These are phyloP conservation scores for Anser cygnoides DNA, from an alignment of 2,113 vertebrate genomes.

Conservation along the genomic window DNA sequence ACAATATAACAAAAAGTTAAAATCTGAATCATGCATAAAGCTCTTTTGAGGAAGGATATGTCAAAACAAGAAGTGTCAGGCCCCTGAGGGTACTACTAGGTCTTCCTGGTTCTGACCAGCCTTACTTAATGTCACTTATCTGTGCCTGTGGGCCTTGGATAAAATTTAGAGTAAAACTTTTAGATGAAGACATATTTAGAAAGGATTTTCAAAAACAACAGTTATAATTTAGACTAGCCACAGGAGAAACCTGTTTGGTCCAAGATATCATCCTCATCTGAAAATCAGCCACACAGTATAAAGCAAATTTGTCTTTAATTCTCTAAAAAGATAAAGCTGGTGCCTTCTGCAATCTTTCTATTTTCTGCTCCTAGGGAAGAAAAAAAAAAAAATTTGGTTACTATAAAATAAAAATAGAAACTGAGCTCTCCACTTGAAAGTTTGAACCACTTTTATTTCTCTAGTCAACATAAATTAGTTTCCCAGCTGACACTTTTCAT, in stretches of 20 bases:
- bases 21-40: not conserved
- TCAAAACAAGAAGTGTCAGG: not conserved
- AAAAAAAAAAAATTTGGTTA: not conserved
- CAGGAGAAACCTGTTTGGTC: not conserved
- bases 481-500: not conserved
- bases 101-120: not conserved
- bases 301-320: not conserved
- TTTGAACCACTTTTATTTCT: not conserved
- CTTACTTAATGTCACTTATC: not conserved
- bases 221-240: not conserved
- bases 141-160: not conserved
- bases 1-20: not conserved
- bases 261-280: not conserved
- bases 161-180: not conserved
- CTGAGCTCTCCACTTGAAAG: not conserved
- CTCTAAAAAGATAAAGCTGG: not conserved
- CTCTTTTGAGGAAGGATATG: not conserved
- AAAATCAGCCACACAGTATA: not conserved
- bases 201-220: not conserved
- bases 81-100: not conserved
- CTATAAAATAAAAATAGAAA: not conserved
- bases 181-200: not conserved
- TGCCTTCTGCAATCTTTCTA: not conserved
- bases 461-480: not conserved
- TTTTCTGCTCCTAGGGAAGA: not conserved